Evolutionary conservation across 1,140 invertebrate species (phyloP).

Genomic region (Atta cephalotes): DNA sequence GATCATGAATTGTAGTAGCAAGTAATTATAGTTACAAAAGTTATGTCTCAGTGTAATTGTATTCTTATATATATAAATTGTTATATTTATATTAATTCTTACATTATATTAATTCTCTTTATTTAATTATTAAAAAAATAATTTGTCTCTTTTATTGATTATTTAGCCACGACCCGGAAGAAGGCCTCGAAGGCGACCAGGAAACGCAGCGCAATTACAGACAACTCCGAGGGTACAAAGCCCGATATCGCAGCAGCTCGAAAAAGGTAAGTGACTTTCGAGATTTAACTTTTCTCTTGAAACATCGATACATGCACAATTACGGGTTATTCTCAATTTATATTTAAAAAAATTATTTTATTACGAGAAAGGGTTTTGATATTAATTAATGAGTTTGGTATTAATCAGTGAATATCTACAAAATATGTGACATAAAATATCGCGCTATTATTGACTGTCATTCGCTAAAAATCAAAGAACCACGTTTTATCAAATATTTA

Average conservation of each 20-base stretch:
- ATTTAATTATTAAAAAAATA: background rate
- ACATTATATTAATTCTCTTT: no score
- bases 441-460: background rate
- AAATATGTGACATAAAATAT: background rate
- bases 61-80: background rate
- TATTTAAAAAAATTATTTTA: background rate
- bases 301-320: no score
- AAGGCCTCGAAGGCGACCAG: conserved; percentile 83
- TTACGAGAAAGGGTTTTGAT: background rate
- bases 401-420: background rate
- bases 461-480: background rate
- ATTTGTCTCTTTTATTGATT: conserved; percentile 49
- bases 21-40: no score
- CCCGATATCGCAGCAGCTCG: conserved; percentile 82
- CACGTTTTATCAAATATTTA: background rate
- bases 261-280: conserved; percentile 80
- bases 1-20: no score
- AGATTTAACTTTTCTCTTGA: background rate
- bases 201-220: conserved; percentile 80
- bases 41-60: no score
- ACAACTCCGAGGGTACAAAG: conserved; percentile 81
- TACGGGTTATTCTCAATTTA: background rate
- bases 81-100: background rate
- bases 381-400: background rate
- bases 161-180: conserved; percentile 83